Evolutionary conservation across 1,140 invertebrate genomes (phyloP), one percentile per base, ranked within the genome.

Genomic region (Drosophila yakuba): DNA sequence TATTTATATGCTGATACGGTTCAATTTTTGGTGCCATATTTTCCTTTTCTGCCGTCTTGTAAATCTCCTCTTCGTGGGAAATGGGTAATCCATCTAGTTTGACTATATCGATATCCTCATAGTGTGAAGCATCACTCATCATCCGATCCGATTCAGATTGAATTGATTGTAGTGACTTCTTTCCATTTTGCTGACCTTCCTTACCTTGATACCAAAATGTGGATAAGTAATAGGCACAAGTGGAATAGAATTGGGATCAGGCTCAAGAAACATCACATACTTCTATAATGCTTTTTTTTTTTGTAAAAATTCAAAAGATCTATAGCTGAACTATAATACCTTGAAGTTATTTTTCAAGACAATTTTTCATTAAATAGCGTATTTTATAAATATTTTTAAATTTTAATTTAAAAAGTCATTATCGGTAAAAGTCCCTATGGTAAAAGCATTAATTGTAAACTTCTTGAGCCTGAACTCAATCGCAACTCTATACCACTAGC

Each of bases 101-200:
- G 20, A 92, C 72, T 54, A 92, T 92, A 78, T 91, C 88, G 39
- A 92, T 88, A 44, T 92, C 81, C 51, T 90, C 80, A 39, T 76
- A 71, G 17, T 66, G 64, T 23, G 77, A 67, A 20, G 64, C 81
- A 66, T 92, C 91, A 66, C 66, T 91, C 57, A 92, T 68, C 91
- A 92, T 92, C 17, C 82, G 39, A 57, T 88, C 82, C n/a, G 74
- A 36, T 4, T 45, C 47, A 11, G 41, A 38, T 8, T 36, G 23
- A 28, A 38, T 57, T 4, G 23, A 8, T 45, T 10, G 10, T 8
- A 23, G 39, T 47, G 17, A 43, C 25, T 54, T 36, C 23, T 17
- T 4, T 2, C 10, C 25, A 20, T 4, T 4, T 12, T 15, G 2
- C 8, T 17, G 23, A 48, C 11, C 56, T 12, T 23, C 44, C 44